A percentile compares a stretch with the other conserved stretches of the same genome.
Evolutionary conservation across 2,113 vertebrate genomes (phyloP).

Genomic region (Tragelaphus buxtoni): DNA sequence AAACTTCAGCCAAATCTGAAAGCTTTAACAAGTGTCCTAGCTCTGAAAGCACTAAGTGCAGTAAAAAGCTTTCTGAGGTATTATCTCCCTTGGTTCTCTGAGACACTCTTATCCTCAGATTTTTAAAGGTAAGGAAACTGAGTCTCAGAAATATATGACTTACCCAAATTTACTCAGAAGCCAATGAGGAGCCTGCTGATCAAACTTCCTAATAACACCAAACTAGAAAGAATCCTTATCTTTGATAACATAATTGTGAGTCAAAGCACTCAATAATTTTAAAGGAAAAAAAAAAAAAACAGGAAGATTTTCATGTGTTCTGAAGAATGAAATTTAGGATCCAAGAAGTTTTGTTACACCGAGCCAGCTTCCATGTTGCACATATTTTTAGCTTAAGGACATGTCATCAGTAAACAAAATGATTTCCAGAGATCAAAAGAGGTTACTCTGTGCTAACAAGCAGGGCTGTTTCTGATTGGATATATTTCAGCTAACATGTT

Average conservation of each 20-base stretch:
- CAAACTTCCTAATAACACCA: neutral
- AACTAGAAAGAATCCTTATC: neutral
- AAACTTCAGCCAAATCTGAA: neutral
- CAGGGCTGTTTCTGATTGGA: neutral
- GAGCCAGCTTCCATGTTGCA: neutral
- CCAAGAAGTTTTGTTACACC: neutral
- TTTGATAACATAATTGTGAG: neutral
- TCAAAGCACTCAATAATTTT: neutral
- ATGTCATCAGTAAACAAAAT: neutral
- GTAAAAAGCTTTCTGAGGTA: neutral
- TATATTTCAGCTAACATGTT: neutral
- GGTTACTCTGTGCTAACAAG: neutral
- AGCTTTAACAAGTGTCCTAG: neutral
- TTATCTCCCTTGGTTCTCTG: neutral
- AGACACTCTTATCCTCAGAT: neutral
- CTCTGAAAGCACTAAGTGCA: neutral
- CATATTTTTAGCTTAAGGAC: neutral
- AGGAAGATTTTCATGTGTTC: neutral
- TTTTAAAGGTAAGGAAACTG: conserved; percentile 5
- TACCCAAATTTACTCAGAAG: neutral
- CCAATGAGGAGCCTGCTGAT: neutral
- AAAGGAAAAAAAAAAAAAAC: neutral
- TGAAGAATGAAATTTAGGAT: neutral
- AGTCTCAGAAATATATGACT: neutral
- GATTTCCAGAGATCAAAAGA: neutral